A percentile compares a stretch with the other conserved stretches of the same genome.
phyloP scores from a whole-genome alignment of 2,888 invertebrate species.

The Seira ritae region DNA sequence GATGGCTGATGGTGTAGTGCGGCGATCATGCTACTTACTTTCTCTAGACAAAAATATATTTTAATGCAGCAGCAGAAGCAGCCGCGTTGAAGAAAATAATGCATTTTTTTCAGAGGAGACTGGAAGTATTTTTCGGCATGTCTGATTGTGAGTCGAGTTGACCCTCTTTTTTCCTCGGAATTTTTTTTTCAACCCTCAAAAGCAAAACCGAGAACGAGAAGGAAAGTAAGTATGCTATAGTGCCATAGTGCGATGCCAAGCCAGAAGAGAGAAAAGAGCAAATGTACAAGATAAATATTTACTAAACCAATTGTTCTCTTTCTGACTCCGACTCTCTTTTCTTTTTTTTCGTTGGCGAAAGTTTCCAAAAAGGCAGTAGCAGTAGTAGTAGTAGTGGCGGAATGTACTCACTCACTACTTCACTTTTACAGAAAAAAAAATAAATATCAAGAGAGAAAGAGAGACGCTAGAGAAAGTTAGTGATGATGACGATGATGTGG shows the following conservation, averaged over 20 bases:
- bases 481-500: too few relatives aligned
- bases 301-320: conserved; percentile 69
- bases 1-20: not conserved
- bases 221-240: too few relatives aligned
- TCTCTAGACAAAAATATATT: conserved; percentile 13
- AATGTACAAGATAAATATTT: conserved; percentile 72
- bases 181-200: conserved; percentile 49
- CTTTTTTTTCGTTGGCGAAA: not conserved
- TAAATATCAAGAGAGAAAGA: too few relatives aligned
- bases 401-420: too few relatives aligned
- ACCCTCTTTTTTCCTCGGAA: conserved; percentile 42
- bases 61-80: conserved; percentile 15
- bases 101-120: conserved; percentile 10
- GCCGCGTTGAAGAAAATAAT: not conserved
- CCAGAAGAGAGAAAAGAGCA: conserved; percentile 45
- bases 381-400: too few relatives aligned
- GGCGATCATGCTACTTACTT: not conserved
- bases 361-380: not conserved
- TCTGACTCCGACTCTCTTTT: conserved; percentile 22
- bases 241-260: too few relatives aligned
- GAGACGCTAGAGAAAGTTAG: too few relatives aligned
- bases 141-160: conserved; percentile 42
- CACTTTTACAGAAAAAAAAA: too few relatives aligned
- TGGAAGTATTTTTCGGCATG: conserved; percentile 2
- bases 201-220: not conserved